Base-by-base conservation (phyloP, 2,113 vertebrate species). In the Amphiprion ocellaris region DNA sequence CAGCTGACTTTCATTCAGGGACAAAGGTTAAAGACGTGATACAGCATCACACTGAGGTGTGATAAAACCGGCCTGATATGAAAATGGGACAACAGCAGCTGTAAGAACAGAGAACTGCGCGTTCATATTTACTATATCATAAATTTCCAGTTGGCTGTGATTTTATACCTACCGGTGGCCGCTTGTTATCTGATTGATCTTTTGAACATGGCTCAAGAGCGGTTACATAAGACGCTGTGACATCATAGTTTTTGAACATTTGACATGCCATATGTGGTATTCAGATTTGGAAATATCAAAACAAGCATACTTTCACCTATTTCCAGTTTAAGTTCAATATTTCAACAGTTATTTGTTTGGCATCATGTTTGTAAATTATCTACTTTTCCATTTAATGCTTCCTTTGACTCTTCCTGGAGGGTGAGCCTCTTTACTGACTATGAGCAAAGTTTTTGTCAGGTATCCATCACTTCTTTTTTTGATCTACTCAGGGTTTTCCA, bases 181-280 rank as follows among this genome's bases (percentile, higher is more conserved):
- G 39, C 0, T 11, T 1, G 1, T 66, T 85, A 87, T 83, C 81
- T 65, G 63, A 75, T 41, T 6, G 10, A 33, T 60, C 63, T 26
- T 41, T 46, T 67, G 65, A 73, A 10, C 67, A 26, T 7, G 28
- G 81, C 86, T 83, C 86, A 86, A 74, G 69, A 30, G 59, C 17
- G 11, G 23, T 85, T 92, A 23, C 61, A 23, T 79, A 90, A 90
- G 10, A 14, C 3, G n/a, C 52, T 52, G 19, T 83, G 80, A 79
- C 60, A 41, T 80, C 75, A 60, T 10, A 4, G 16, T 62, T 54
- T 77, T 56, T 79, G 28, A 52, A 78, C 55, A 10, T 74, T 60
- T 19, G 44, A 44, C 24, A 77, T 19, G 21, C 2, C 16, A 17
- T 63, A 39, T 21, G 41, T 44, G 41, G 11, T 4, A 14, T 4